phyloP scores from a whole-genome alignment of 2,113 vertebrate species.

The Podiceps cristatus region DNA sequence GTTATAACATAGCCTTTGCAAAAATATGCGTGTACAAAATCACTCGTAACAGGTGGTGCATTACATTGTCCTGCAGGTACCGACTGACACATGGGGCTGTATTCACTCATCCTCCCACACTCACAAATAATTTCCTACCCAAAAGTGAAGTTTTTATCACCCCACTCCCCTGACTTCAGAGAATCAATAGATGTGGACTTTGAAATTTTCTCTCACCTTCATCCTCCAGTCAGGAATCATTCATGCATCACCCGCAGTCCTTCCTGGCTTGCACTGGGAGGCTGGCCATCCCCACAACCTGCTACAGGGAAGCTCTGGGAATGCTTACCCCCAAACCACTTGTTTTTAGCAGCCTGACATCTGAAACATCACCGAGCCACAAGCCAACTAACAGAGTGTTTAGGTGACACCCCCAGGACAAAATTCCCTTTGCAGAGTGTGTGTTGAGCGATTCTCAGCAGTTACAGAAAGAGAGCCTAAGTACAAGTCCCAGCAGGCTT shows the following conservation, averaged over 20 bases:
- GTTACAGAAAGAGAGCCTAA: background rate
- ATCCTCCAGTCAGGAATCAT: background rate
- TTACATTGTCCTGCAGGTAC: background rate
- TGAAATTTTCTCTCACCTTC: background rate
- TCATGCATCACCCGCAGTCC: background rate
- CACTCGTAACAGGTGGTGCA: rapidly evolving
- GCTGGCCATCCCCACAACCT: background rate
- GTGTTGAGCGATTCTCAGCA: background rate
- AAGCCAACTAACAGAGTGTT: background rate
- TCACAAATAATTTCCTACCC: background rate
- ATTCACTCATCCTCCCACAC: background rate
- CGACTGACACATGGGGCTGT: background rate
- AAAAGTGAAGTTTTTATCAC: background rate
- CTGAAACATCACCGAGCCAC: background rate
- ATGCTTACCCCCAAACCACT: background rate
- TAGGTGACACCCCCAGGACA: background rate
- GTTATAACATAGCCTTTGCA: background rate
- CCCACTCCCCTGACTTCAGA: background rate
- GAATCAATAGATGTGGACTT: background rate
- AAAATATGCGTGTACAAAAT: background rate
- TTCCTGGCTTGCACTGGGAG: background rate
- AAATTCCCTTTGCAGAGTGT: background rate
- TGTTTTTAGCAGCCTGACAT: background rate
- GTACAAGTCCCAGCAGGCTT: background rate
- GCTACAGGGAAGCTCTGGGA: background rate